Percentiles rank a stretch among this genome's conserved stretches.
Evolutionary conservation across 2,888 invertebrate genomes (phyloP).

Genomic region (Scaptomyza cyrtandrae): DNA sequence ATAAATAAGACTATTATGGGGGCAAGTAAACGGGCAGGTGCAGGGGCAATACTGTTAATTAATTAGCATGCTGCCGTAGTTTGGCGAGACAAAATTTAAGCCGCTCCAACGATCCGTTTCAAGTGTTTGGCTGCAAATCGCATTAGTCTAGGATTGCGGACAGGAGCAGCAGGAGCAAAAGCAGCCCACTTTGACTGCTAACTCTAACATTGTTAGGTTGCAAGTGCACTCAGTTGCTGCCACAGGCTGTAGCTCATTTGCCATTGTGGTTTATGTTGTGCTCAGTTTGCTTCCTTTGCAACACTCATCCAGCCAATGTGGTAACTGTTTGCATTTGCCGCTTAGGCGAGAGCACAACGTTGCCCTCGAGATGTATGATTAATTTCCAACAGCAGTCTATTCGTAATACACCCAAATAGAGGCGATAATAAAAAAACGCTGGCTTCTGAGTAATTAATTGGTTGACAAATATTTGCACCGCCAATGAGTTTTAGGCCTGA

Average conservation of each 20-base stretch:
- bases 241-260: constrained; percentile 39
- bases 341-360: constrained; percentile 12
- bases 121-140: constrained; percentile 62
- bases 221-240: constrained; percentile 45
- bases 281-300: not conserved
- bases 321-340: constrained; percentile 43
- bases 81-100: constrained; percentile 51
- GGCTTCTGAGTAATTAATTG: constrained; percentile 70
- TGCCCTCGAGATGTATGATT: constrained; percentile 66
- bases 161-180: constrained; percentile 21
- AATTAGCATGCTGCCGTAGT: constrained; percentile 56
- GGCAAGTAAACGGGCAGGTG: not conserved
- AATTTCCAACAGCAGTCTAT: constrained; percentile 44
- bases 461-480: constrained; percentile 70
- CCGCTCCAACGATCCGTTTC: constrained; percentile 47
- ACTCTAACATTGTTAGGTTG: constrained; percentile 1
- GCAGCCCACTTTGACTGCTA: constrained; percentile 6
- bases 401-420: constrained; percentile 22
- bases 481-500: constrained; percentile 43
- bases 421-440: constrained; percentile 51
- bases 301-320: constrained; percentile 1
- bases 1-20: not conserved
- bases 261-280: constrained; percentile 32
- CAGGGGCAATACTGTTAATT: constrained; percentile 55
- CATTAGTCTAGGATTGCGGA: constrained; percentile 52